These are phyloP conservation scores for Podocnemis expansa DNA, from an alignment of 2,113 vertebrate species.

Conservation along the genomic window DNA sequence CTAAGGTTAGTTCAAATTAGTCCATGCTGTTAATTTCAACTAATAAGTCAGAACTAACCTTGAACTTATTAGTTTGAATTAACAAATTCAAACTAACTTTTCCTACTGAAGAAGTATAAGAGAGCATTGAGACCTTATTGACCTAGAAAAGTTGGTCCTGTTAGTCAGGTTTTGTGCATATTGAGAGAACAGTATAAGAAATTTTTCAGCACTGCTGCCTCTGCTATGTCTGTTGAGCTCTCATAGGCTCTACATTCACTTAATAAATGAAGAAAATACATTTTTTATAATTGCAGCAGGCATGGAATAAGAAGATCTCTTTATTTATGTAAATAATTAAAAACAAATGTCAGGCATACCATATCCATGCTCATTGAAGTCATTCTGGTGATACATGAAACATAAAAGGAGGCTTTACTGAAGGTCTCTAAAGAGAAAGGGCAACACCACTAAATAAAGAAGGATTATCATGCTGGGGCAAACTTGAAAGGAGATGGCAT, in stretches of 20 bases:
- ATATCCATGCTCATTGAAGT: constrained; percentile 65
- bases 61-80: too few species aligned
- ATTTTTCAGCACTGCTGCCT: neutral
- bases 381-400: constrained; percentile 71
- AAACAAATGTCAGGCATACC: constrained; percentile 65
- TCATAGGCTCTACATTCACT: constrained; percentile 13
- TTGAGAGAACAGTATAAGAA: neutral
- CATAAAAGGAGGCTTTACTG: constrained; percentile 61
- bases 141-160: neutral
- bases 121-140: neutral
- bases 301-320: constrained; percentile 46
- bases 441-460: constrained; percentile 71
- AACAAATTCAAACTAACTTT: too few species aligned
- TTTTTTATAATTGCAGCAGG: constrained; percentile 49
- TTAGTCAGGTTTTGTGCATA: neutral
- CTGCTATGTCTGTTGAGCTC: neutral
- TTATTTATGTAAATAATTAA: constrained; percentile 78
- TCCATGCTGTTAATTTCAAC: too few species aligned
- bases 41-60: too few species aligned
- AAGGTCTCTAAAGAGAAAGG: constrained; percentile 76
- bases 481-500: constrained; percentile 70
- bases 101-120: too few species aligned
- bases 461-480: constrained; percentile 47
- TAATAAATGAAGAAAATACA: constrained; percentile 53
- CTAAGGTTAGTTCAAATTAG: too few species aligned